Conservation (phyloP, 2,797 vertebrate genomes). For the Sebastes glaucus region DNA sequence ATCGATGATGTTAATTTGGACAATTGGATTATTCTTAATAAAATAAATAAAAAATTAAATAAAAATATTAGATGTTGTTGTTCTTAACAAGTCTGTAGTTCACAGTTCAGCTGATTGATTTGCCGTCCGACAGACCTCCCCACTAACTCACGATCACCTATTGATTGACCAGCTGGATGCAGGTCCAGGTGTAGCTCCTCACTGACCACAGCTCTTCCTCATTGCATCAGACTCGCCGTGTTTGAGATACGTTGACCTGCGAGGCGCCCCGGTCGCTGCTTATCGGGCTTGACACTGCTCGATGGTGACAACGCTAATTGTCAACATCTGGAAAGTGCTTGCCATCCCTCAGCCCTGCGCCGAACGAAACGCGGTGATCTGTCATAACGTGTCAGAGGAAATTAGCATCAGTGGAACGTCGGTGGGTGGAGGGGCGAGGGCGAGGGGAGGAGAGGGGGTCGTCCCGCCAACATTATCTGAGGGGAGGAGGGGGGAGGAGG, state of each 20-base stretch:
- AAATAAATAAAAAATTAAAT: too few relatives aligned
- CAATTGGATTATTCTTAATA: neutral
- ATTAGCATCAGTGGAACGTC: conserved; percentile 71
- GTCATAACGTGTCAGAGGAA: conserved; percentile 77
- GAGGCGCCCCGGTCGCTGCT: conserved; percentile 48
- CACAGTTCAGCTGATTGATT: conserved; percentile 4
- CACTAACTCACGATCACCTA: conserved; percentile 40
- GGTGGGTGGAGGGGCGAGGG: conserved; percentile 16
- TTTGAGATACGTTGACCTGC: conserved; percentile 48
- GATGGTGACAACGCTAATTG: conserved; percentile 80
- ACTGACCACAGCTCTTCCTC: neutral
- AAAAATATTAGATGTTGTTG: neutral
- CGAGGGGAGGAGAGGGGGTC: neutral
- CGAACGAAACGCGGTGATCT: conserved; percentile 59
- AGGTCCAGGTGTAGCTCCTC: conserved; percentile 24
- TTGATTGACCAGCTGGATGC: conserved; percentile 45
- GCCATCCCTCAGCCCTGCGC: conserved; percentile 45
- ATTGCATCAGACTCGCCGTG: conserved; percentile 5
- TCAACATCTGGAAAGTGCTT: conserved; percentile 77
- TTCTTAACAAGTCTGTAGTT: neutral
- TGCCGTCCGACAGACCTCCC: neutral
- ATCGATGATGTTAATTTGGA: neutral
- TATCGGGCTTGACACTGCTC: conserved; percentile 67
- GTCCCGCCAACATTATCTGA: conserved; percentile 30
- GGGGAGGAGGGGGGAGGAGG: neutral